phyloP scores from a whole-genome alignment of 2,113 vertebrate species.

The Gymnorhina tibicen region DNA sequence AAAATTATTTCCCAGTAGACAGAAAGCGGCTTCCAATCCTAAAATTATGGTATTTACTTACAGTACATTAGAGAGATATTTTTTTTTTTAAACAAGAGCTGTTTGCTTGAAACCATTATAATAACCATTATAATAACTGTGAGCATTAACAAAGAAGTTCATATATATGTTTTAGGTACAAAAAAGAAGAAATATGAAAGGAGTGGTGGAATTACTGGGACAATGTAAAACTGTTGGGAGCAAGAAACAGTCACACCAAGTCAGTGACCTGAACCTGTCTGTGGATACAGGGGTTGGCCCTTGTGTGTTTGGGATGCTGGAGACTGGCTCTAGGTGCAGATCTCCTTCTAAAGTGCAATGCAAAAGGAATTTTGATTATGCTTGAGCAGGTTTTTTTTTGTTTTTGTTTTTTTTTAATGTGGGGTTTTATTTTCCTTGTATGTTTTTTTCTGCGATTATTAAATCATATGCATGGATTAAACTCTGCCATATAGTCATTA shows the following conservation, averaged over 20 bases:
- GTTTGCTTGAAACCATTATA: conserved; percentile 34
- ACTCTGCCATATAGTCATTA: conserved; percentile 86
- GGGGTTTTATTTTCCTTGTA: conserved; percentile 71
- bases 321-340: conserved; percentile 19
- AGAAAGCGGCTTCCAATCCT: conserved; percentile 51
- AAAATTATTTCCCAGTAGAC: conserved; percentile 54
- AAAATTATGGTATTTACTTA: conserved; percentile 39
- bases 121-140: conserved; percentile 51
- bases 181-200: neutral
- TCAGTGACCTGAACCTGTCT: neutral
- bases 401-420: conserved; percentile 45
- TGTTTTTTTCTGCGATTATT: conserved; percentile 72
- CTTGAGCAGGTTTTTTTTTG: conserved; percentile 69
- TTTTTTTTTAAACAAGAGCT: conserved; percentile 29
- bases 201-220: neutral
- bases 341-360: conserved; percentile 77
- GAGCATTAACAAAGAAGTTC: conserved; percentile 35
- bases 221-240: conserved; percentile 9
- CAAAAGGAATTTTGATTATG: conserved; percentile 81
- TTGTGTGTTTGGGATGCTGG: conserved; percentile 37
- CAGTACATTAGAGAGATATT: neutral
- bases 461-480: conserved; percentile 89
- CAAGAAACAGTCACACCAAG: neutral
- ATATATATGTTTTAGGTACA: conserved; percentile 44
- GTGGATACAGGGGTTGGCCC: conserved; percentile 23